Percentiles rank a stretch among this genome's conserved stretches.
Conservation (phyloP, 2,888 invertebrate species). For the Luperina testacea region DNA sequence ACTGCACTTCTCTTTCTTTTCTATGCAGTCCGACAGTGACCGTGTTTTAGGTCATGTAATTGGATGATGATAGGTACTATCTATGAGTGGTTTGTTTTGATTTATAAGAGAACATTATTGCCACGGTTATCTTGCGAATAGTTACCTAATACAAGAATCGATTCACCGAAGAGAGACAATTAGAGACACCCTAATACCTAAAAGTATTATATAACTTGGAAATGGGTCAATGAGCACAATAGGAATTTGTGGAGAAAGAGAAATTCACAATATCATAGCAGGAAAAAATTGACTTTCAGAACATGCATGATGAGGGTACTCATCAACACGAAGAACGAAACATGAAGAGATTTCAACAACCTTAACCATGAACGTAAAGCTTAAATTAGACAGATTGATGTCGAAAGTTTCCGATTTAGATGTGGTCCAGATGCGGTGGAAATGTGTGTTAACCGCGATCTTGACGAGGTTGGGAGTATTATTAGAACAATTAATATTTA, state of each 20-base stretch:
- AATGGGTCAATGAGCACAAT: background rate
- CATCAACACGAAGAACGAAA: background rate
- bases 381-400: slow-evolving; percentile 38
- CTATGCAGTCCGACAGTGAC: too few relatives aligned
- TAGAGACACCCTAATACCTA: background rate
- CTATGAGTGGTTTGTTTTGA: background rate
- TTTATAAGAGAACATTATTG: too few relatives aligned
- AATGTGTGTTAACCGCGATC: slow-evolving; percentile 40
- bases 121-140: background rate
- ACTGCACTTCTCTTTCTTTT: too few relatives aligned
- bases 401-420: slow-evolving; percentile 46
- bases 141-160: background rate
- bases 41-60: too few relatives aligned
- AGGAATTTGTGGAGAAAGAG: background rate
- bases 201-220: background rate
- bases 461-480: slow-evolving; percentile 29
- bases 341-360: slow-evolving; percentile 15
- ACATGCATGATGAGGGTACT: background rate
- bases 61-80: background rate
- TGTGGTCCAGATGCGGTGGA: slow-evolving; percentile 47
- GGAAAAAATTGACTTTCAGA: background rate
- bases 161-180: background rate
- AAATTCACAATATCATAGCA: background rate
- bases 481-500: slow-evolving; percentile 48
- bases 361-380: slow-evolving; percentile 46